Conservation (phyloP, 2,797 vertebrate genomes). For the Gadopsis bispinosus region DNA sequence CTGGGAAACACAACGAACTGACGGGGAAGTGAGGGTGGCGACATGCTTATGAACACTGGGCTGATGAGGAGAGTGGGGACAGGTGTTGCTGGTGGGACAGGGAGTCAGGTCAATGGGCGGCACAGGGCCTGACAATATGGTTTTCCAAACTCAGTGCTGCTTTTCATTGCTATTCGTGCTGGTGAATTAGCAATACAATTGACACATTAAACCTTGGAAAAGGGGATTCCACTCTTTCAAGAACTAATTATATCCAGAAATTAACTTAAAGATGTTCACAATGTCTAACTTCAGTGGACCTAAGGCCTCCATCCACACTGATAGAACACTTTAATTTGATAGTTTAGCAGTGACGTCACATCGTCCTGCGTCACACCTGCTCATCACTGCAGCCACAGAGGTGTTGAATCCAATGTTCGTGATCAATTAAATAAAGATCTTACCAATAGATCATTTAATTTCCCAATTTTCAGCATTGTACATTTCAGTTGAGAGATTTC, state of each 20-base stretch:
- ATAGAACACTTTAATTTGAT: background rate
- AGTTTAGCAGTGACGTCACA: background rate
- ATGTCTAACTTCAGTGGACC: background rate
- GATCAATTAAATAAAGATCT: background rate
- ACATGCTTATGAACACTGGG: too few relatives aligned
- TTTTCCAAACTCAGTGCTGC: background rate
- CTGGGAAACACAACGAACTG: too few relatives aligned
- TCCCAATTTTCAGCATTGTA: background rate
- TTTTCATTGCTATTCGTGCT: background rate
- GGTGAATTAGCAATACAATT: background rate
- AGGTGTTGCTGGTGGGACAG: too few relatives aligned
- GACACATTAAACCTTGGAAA: background rate
- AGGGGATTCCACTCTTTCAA: background rate
- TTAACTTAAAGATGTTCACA: background rate
- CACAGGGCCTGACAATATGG: too few relatives aligned
- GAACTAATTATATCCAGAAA: background rate
- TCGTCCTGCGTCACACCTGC: background rate
- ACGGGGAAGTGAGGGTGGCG: too few relatives aligned
- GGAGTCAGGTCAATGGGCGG: too few relatives aligned
- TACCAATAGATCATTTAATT: background rate
- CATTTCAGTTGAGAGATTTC: background rate
- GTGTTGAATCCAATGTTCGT: background rate
- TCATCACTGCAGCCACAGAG: background rate
- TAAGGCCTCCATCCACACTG: background rate
- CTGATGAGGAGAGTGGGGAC: too few relatives aligned